Base-by-base conservation (phyloP, 2,113 vertebrate species). In the Callospermophilus lateralis region DNA sequence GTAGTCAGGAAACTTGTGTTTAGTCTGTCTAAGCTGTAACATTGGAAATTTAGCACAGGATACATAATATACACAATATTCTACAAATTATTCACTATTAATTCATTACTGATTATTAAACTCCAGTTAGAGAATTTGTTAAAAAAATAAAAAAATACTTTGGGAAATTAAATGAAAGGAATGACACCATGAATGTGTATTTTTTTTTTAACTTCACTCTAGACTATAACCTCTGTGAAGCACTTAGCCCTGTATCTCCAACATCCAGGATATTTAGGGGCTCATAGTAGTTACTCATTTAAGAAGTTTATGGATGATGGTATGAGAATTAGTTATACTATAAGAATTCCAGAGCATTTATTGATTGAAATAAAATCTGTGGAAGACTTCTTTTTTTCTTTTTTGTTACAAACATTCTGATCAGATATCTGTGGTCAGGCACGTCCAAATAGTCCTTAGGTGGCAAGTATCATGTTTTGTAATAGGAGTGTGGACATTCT, bases 21-120 rank as follows among this genome's bases (percentile, higher is more conserved):
- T 92, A 86, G 26, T 65, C 39, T 51, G 37, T 85, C 22, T 92
- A 93, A 92, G 48, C 4, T 15, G 42, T 81, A 72, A 77, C 42
- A n/a, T 37, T 63, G 80, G 55, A 70, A 28, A 65, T 89, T 83
- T 74, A 53, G n/a, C 37, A 87, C 8, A 65, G 20, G 61, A 55
- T 12, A 77, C 7, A 55, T 45, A 39, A 51, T 95, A 61, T 53
- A 93, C 7, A 17, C 65, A 68, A 83, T 86, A 32, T 37, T 30
- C 19, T 22, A 51, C 9, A 68, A 70, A 37, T 84, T 72, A 58
- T 4, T 58, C 4, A 22, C n/a, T 26, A 48, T 1, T 12, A 77
- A 86, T 4, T 76, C 65, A 92, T 67, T 81, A 90, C 45, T 87
- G 39, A 73, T 81, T 48, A 80, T 94, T 89, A 84, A 70, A 3